Percentiles rank a stretch among this genome's conserved stretches.
Conservation (phyloP, 2,797 vertebrate genomes). For the Ceryle rudis region DNA sequence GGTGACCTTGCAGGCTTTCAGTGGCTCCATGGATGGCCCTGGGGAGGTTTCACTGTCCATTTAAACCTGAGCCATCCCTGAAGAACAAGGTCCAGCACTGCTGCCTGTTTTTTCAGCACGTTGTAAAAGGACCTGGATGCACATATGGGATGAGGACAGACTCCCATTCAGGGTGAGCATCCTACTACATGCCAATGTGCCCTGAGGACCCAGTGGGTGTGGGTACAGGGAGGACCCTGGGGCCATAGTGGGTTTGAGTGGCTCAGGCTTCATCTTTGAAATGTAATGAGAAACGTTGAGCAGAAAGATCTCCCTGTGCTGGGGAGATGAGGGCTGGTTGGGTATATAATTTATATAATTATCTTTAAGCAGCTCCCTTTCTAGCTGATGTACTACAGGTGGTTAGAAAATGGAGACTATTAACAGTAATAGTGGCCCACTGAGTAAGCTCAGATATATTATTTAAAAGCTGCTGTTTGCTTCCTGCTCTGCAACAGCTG, state of each 20-base stretch:
- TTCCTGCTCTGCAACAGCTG: not conserved
- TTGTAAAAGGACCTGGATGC: not conserved
- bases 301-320: not conserved
- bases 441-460: not conserved
- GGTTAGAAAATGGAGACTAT: not conserved
- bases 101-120: not conserved
- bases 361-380: not conserved
- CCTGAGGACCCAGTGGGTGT: not conserved
- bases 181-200: not conserved
- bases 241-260: not conserved
- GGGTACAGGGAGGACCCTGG: rapidly evolving
- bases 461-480: not conserved
- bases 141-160: not conserved
- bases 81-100: not conserved
- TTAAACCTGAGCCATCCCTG: not conserved
- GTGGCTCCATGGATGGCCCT: not conserved
- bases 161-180: no score
- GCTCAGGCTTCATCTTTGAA: not conserved
- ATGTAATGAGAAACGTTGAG: not conserved
- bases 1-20: not conserved
- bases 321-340: not conserved
- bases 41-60: rapidly evolving
- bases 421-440: not conserved
- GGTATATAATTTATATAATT: not conserved
- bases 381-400: not conserved